phyloP scores from a whole-genome alignment of 2,113 vertebrate genomes.

The Chlamydotis undulata region DNA sequence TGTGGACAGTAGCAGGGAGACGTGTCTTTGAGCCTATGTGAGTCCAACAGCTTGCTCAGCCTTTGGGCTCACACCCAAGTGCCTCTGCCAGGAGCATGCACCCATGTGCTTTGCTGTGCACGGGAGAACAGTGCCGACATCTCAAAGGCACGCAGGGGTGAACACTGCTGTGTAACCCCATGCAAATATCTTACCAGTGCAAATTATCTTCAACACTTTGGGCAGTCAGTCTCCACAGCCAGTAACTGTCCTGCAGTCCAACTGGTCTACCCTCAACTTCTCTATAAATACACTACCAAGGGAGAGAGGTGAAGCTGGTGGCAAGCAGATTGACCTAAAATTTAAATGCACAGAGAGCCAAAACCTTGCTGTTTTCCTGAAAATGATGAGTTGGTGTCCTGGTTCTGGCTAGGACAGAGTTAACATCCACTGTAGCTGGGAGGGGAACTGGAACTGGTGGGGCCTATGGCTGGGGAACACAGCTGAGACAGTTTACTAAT shows the following conservation, averaged over 20 bases:
- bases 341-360: not conserved
- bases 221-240: not conserved
- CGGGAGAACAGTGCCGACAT: not conserved
- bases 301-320: not conserved
- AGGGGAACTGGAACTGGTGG: no score
- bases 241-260: not conserved
- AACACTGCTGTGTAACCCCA: not conserved
- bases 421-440: no score
- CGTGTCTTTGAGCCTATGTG: accelerated
- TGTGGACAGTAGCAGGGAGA: not conserved
- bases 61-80: not conserved
- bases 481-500: no score
- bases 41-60: not conserved
- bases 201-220: not conserved
- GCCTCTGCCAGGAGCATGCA: not conserved
- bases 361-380: not conserved
- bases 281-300: not conserved
- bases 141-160: not conserved
- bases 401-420: no score
- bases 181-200: not conserved
- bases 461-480: no score
- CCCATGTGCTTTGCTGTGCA: not conserved
- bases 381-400: not conserved
- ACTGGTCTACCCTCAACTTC: not conserved
- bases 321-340: not conserved